A percentile compares a stretch with the other conserved stretches of the same genome.
Conservation (phyloP, 2,113 vertebrate species). For the Aramus guarauna region DNA sequence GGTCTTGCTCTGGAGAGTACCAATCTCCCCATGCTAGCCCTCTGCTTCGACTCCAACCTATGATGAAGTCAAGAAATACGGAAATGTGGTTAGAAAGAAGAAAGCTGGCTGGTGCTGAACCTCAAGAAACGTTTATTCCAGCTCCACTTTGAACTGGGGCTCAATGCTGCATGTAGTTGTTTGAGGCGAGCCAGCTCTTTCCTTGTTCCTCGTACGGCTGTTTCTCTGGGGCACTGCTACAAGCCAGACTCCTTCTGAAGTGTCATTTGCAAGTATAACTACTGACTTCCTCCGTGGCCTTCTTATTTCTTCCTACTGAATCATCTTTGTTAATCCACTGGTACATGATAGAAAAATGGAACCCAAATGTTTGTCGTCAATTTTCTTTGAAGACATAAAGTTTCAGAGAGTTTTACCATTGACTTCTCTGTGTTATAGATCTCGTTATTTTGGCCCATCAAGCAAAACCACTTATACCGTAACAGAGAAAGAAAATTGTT, state of each 20-base stretch:
- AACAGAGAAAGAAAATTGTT: conserved; percentile 6
- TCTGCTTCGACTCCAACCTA: neutral
- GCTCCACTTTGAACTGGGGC: neutral
- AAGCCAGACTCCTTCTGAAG: neutral
- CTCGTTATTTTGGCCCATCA: neutral
- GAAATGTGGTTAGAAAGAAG: neutral
- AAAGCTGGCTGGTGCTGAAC: neutral
- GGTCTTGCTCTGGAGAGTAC: neutral
- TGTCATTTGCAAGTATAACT: neutral
- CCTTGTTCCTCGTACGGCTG: neutral
- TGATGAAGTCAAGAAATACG: neutral
- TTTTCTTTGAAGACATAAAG: conserved; percentile 31
- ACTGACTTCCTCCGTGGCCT: neutral
- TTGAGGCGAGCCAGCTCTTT: neutral
- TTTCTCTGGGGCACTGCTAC: neutral
- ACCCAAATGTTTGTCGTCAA: conserved; percentile 8
- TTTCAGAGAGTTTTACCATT: conserved; percentile 30
- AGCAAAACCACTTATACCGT: neutral
- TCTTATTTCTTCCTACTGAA: conserved; percentile 25
- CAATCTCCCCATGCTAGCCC: neutral
- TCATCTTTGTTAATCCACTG: conserved; percentile 5
- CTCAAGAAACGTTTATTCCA: neutral
- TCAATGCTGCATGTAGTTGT: neutral
- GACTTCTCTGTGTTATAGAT: neutral
- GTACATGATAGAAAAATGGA: conserved; percentile 11